A percentile compares a stretch with the other conserved stretches of the same genome.
Evolutionary conservation across 2,797 vertebrate genomes (phyloP).

Genomic region (Bryconaethiops microstoma): DNA sequence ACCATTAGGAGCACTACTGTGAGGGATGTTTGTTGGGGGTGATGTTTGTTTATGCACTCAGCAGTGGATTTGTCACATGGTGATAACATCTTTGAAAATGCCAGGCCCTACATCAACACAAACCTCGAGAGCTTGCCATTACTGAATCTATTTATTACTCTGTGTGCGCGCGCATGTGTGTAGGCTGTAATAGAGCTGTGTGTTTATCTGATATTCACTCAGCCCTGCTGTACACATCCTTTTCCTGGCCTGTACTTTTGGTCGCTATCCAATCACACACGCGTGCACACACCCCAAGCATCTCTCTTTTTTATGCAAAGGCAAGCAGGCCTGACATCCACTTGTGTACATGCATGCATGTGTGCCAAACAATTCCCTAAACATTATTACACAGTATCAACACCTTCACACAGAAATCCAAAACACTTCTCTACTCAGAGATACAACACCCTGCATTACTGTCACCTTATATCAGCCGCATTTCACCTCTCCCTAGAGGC

Average conservation of each 20-base stretch:
- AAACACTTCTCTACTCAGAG: slow-evolving; percentile 56
- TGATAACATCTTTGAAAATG: slow-evolving; percentile 58
- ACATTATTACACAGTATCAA: slow-evolving; percentile 21
- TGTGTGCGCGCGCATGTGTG: slow-evolving; percentile 29
- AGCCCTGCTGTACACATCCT: slow-evolving; percentile 52
- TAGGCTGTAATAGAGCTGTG: slow-evolving; percentile 63
- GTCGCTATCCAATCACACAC: slow-evolving; percentile 12
- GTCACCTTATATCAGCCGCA: slow-evolving; percentile 78
- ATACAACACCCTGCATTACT: slow-evolving; percentile 72
- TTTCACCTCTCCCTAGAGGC: slow-evolving; percentile 60
- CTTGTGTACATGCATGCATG: slow-evolving; percentile 15
- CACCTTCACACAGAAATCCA: slow-evolving; percentile 24
- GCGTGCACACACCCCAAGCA: slow-evolving; percentile 29
- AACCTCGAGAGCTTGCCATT: slow-evolving; percentile 49
- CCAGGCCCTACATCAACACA: slow-evolving; percentile 52
- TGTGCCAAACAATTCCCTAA: slow-evolving; percentile 32
- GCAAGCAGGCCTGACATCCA: slow-evolving; percentile 12
- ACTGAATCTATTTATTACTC: slow-evolving; percentile 42
- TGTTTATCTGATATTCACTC: slow-evolving; percentile 49
- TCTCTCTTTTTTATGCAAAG: slow-evolving; percentile 25
- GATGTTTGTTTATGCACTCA: slow-evolving; percentile 45
- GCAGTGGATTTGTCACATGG: slow-evolving; percentile 59
- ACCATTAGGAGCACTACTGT: background rate
- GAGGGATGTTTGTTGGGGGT: slow-evolving; percentile 39
- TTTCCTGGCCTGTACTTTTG: slow-evolving; percentile 58